These are phyloP conservation scores for Eolophus roseicapilla DNA, from an alignment of 2,113 vertebrate species.

Conservation along the genomic window DNA sequence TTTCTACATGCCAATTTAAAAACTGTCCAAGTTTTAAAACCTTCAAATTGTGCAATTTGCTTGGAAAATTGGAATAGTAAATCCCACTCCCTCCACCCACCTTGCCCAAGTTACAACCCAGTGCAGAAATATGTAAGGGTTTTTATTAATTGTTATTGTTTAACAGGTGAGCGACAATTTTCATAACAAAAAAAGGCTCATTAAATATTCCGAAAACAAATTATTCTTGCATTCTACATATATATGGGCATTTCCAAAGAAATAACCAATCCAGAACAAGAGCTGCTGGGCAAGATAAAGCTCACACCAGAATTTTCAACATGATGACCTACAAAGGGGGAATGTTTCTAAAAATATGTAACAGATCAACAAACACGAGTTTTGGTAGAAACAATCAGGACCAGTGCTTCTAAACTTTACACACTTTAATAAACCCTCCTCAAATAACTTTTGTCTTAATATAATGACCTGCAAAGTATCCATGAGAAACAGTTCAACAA, in stretches of 20 bases:
- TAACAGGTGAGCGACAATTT: background rate
- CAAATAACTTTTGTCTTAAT: background rate
- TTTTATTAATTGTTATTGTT: constrained; percentile 4
- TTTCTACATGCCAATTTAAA: background rate
- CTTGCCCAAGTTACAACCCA: background rate
- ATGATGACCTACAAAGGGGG: background rate
- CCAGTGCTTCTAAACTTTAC: background rate
- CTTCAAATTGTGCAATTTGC: background rate
- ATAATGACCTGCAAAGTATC: background rate
- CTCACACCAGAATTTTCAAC: background rate
- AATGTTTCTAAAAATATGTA: background rate
- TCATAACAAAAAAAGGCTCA: background rate
- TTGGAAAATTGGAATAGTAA: background rate
- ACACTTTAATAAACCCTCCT: background rate
- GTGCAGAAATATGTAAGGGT: background rate
- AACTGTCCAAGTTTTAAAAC: background rate
- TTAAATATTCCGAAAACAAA: background rate
- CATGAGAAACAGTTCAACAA: background rate
- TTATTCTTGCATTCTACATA: background rate
- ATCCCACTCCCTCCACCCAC: background rate
- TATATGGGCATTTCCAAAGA: background rate
- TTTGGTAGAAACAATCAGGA: background rate
- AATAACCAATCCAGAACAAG: background rate
- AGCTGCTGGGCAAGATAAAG: background rate
- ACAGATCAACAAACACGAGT: background rate